These are phyloP conservation scores for Montipora efflorescens DNA, from an alignment of 64 coral and sea anemone species.

Conservation along the genomic window DNA sequence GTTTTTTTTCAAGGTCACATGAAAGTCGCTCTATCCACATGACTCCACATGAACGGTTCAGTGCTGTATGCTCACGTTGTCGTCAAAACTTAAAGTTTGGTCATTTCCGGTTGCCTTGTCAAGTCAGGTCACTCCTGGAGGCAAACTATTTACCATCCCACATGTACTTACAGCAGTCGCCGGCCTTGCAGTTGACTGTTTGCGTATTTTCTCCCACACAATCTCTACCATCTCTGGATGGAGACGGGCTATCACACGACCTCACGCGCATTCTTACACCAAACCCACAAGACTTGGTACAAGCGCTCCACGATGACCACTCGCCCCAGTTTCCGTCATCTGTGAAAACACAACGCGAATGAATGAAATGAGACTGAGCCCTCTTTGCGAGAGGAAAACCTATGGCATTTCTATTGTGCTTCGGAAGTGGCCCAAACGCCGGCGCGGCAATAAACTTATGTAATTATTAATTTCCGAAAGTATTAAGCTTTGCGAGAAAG, in stretches of 20 bases:
- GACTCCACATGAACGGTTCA: too few relatives aligned
- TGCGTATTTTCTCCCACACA: conserved; percentile 55
- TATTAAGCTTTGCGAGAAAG: too few relatives aligned
- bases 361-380: neutral
- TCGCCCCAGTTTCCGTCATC: conserved; percentile 77
- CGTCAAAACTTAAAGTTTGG: too few relatives aligned
- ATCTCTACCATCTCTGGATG: conserved; percentile 37
- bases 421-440: too few relatives aligned
- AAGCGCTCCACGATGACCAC: conserved; percentile 74
- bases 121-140: neutral
- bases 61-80: too few relatives aligned
- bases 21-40: too few relatives aligned
- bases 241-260: conserved; percentile 65
- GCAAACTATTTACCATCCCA: neutral
- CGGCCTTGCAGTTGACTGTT: conserved; percentile 42
- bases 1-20: too few relatives aligned
- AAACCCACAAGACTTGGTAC: conserved; percentile 70
- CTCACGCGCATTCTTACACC: conserved; percentile 63
- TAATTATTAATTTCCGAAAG: too few relatives aligned
- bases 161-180: conserved; percentile 74
- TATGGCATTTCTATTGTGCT: too few relatives aligned
- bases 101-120: neutral
- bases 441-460: too few relatives aligned
- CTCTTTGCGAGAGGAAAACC: neutral
- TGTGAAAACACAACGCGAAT: neutral